Evolutionary conservation across 1,140 invertebrate species (phyloP).

Genomic region (Drosophila carrolli): DNA sequence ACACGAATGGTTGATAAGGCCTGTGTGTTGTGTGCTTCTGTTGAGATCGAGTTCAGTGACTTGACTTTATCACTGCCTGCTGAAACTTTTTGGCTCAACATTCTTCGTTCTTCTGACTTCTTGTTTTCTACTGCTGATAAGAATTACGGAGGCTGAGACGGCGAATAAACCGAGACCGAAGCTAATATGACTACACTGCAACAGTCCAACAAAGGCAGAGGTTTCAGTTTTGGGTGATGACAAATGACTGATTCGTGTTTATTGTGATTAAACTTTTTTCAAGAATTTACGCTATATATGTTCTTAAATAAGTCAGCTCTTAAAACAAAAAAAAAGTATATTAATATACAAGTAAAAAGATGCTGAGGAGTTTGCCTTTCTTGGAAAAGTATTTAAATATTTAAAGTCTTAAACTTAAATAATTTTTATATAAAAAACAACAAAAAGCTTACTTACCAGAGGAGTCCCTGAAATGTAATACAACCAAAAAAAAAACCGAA

Average conservation of each 20-base stretch:
- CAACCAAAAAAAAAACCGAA: too few species aligned
- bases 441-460: too few species aligned
- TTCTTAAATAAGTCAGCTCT: not conserved
- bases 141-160: conserved; percentile 13
- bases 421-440: too few species aligned
- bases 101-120: conserved; percentile 20
- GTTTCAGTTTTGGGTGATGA: not conserved
- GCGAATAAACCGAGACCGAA: conserved; percentile 1
- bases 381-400: too few species aligned
- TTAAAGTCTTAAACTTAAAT: too few species aligned
- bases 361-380: too few species aligned
- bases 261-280: not conserved
- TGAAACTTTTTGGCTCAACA: conserved; percentile 38
- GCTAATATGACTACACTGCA: conserved; percentile 12
- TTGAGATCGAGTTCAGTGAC: conserved; percentile 47
- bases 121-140: conserved; percentile 19
- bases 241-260: not conserved
- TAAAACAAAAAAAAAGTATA: too few species aligned
- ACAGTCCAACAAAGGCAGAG: not conserved
- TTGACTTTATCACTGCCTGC: conserved; percentile 41
- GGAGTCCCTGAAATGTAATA: too few species aligned
- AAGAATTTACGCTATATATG: not conserved
- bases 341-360: too few species aligned
- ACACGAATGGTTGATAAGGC: conserved; percentile 35
- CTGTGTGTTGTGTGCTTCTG: conserved; percentile 26